These are phyloP conservation scores for Papilio machaon DNA, from an alignment of 1,140 invertebrate species.

Conservation along the genomic window DNA sequence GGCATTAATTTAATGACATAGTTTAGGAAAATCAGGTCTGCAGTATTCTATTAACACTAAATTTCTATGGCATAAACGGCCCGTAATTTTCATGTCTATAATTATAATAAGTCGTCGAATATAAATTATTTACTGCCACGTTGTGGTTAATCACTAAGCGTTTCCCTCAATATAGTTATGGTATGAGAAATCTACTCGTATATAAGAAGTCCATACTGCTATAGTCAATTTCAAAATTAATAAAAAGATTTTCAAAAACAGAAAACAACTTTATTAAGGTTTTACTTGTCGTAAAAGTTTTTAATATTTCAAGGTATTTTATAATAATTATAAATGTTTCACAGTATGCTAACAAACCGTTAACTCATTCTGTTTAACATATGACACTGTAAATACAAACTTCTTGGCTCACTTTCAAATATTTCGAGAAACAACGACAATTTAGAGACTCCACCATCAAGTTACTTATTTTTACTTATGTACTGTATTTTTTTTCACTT, in stretches of 20 bases:
- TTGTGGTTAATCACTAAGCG: too few relatives aligned
- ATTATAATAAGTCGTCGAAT: neutral
- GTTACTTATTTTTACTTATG: neutral
- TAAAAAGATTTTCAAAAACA: too few relatives aligned
- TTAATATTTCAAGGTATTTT: neutral
- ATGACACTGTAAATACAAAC: neutral
- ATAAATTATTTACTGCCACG: too few relatives aligned
- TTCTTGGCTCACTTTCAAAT: conserved; percentile 26
- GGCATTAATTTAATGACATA: conserved; percentile 7
- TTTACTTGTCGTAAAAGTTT: neutral
- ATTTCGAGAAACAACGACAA: neutral
- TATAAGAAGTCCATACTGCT: too few relatives aligned
- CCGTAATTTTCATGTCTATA: neutral
- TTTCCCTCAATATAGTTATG: too few relatives aligned
- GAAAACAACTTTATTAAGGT: neutral
- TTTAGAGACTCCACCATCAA: neutral
- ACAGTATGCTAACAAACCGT: neutral
- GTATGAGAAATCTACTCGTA: too few relatives aligned
- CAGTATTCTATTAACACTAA: neutral
- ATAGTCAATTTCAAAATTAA: too few relatives aligned
- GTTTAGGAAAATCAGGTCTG: neutral
- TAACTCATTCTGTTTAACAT: neutral
- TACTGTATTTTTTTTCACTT: neutral
- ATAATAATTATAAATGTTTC: neutral
- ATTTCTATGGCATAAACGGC: neutral